These are phyloP conservation scores for Lacerta bilineata DNA, from an alignment of 2,797 vertebrate genomes.

Conservation along the genomic window DNA sequence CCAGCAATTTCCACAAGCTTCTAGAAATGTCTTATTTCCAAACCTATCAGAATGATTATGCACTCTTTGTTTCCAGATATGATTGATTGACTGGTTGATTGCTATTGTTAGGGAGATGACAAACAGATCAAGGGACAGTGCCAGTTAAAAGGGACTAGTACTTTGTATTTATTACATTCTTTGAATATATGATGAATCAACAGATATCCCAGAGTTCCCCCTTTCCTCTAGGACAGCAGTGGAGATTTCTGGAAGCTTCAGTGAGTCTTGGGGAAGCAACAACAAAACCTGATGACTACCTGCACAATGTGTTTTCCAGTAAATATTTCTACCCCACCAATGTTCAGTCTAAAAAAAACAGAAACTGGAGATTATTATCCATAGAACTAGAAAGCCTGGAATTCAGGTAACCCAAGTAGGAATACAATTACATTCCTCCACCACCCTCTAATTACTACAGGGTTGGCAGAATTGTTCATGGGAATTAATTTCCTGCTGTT, in stretches of 20 bases:
- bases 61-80: neutral
- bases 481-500: neutral
- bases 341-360: neutral
- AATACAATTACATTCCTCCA: neutral
- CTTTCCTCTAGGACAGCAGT: neutral
- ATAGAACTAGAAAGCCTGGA: neutral
- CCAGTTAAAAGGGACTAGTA: neutral
- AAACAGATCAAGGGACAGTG: conserved; percentile 4
- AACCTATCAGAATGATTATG: neutral
- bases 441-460: neutral
- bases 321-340: neutral
- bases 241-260: neutral
- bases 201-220: neutral
- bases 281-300: neutral
- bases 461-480: neutral
- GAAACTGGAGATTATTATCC: too few relatives aligned
- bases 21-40: conserved; percentile 1
- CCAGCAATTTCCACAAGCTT: neutral
- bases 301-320: neutral
- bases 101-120: neutral
- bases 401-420: neutral
- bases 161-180: too few relatives aligned
- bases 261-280: neutral
- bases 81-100: neutral
- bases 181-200: neutral